Evolutionary conservation across 2,888 invertebrate species (phyloP).

Genomic region (Merodon equestris): DNA sequence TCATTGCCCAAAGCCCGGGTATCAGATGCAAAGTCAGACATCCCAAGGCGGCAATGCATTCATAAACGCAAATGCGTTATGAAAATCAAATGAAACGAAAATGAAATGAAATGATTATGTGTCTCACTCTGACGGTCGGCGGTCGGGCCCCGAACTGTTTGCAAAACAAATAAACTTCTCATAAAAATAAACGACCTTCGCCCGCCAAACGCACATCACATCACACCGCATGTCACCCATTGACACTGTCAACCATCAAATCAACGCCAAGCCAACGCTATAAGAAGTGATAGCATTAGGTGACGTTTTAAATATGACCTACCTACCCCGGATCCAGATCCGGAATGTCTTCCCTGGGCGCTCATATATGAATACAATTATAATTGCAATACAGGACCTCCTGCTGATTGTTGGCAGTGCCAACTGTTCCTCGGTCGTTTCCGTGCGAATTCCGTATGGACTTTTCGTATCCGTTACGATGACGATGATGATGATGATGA

Average conservation of each 20-base stretch:
- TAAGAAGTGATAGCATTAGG: constrained; percentile 44
- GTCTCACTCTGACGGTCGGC: constrained; percentile 40
- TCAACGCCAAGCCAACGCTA: constrained; percentile 23
- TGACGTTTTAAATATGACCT: constrained; percentile 41
- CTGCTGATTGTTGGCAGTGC: constrained; percentile 20
- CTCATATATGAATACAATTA: constrained; percentile 65
- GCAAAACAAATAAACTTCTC: constrained; percentile 64
- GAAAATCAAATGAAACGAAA: constrained; percentile 35
- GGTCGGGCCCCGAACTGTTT: constrained; percentile 52
- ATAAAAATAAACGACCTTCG: constrained; percentile 64
- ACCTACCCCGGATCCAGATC: neutral
- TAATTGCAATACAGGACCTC: constrained; percentile 43
- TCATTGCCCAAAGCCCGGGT: neutral
- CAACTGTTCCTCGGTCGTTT: constrained; percentile 5
- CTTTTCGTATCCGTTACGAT: constrained; percentile 4
- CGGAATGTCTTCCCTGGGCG: constrained; percentile 42
- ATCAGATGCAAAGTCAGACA: too few relatives aligned
- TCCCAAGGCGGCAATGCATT: neutral
- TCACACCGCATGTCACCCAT: too few relatives aligned
- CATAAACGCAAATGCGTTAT: constrained; percentile 10
- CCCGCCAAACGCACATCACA: constrained; percentile 9
- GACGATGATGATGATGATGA: constrained; percentile 9
- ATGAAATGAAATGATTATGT: constrained; percentile 58
- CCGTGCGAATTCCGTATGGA: constrained; percentile 57
- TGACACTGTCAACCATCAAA: constrained; percentile 49